Conservation (phyloP, 2,888 invertebrate genomes). For the Syrphus vitripennis region DNA sequence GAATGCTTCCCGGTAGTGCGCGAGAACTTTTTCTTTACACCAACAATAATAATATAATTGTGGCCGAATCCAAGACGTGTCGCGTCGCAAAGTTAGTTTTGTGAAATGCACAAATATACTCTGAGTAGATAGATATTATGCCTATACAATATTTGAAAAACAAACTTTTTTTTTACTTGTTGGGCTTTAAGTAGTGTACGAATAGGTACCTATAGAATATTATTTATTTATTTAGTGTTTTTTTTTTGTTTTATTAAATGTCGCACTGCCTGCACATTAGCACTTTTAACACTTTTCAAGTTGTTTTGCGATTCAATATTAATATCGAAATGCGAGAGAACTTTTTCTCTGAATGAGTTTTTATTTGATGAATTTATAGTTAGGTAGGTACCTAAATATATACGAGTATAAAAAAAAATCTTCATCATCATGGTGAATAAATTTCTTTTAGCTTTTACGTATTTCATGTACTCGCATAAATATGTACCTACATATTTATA, state of each 20-base stretch:
- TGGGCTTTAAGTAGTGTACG: not conserved
- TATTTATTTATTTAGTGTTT: not conserved
- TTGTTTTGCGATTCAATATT: not conserved
- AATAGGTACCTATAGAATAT: too few species aligned
- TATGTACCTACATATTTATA: not conserved
- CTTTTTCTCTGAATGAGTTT: conserved; percentile 25
- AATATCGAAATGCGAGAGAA: not conserved
- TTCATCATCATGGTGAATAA: not conserved
- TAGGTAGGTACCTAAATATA: too few species aligned
- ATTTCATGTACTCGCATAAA: not conserved
- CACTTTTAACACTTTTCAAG: not conserved
- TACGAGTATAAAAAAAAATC: too few species aligned
- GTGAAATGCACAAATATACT: not conserved
- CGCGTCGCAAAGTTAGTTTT: not conserved
- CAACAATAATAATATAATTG: not conserved
- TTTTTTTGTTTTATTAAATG: conserved; percentile 12
- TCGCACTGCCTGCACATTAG: conserved; percentile 17
- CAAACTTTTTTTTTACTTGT: conserved; percentile 9
- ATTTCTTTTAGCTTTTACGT: conserved; percentile 9
- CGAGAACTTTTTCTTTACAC: conserved; percentile 43
- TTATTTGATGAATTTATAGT: conserved; percentile 4
- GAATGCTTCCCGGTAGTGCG: conserved; percentile 37
- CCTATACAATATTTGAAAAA: conserved; percentile 2
- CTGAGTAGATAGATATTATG: not conserved
- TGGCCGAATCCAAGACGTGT: not conserved